Evolutionary conservation across 2,888 invertebrate species (phyloP).

Genomic region (Harpagoxenus sublaevis): DNA sequence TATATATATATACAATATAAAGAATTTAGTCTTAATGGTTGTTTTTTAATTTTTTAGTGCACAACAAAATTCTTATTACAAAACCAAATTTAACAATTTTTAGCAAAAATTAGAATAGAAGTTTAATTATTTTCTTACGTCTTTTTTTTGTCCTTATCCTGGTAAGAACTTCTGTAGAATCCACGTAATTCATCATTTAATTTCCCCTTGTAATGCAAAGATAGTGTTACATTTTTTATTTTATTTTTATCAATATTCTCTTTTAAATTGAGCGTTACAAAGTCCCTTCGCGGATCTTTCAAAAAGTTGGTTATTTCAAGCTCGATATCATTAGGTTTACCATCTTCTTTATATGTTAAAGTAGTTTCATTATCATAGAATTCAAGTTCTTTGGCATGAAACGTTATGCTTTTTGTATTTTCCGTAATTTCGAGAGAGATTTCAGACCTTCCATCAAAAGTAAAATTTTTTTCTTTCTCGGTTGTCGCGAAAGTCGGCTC

Average conservation of each 20-base stretch:
- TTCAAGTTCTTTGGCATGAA: slow-evolving; percentile 67
- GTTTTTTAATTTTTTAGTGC: too few species aligned
- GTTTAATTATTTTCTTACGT: slow-evolving; percentile 72
- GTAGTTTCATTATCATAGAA: rapidly evolving
- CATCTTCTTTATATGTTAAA: neutral
- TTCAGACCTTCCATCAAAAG: slow-evolving; percentile 36
- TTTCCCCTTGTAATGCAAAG: slow-evolving; percentile 87
- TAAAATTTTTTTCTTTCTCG: neutral
- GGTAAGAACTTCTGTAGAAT: slow-evolving; percentile 90
- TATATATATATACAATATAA: neutral
- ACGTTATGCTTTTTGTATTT: neutral
- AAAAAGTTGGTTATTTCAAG: too few species aligned
- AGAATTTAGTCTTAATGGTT: neutral
- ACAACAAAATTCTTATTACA: too few species aligned
- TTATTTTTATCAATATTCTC: rapidly evolving
- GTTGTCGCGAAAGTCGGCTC: slow-evolving; percentile 85
- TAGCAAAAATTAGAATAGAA: neutral
- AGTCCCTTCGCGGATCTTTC: neutral
- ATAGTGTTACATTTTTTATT: slow-evolving; percentile 86
- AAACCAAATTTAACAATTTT: neutral
- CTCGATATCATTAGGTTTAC: too few species aligned
- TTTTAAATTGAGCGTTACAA: neutral
- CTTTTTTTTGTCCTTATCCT: slow-evolving; percentile 84
- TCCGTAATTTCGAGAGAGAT: slow-evolving; percentile 20
- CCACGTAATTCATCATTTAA: slow-evolving; percentile 89